Evolutionary conservation across 2,888 invertebrate species (phyloP).

Genomic region (Lysandra coridon): DNA sequence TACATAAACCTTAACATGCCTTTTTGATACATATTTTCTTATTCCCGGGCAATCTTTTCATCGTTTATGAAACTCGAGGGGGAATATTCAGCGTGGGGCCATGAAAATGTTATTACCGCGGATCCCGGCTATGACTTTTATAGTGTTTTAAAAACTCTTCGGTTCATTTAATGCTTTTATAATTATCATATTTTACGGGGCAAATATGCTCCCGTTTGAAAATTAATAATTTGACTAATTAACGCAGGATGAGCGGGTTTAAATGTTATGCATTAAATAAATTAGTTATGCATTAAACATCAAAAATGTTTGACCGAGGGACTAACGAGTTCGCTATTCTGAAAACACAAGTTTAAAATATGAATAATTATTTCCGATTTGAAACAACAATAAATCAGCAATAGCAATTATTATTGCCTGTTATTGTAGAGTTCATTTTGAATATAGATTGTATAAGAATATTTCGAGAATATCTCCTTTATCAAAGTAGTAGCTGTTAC

Average conservation of each 20-base stretch:
- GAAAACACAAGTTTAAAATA: not conserved
- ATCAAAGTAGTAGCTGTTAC: no score
- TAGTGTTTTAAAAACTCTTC: constrained; percentile 17
- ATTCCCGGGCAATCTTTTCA: not conserved
- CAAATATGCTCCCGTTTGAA: constrained; percentile 8
- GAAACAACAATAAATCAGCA: not conserved
- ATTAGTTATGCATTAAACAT: constrained; percentile 17
- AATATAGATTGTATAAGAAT: no score
- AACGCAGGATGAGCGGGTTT: not conserved
- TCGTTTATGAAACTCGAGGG: constrained; percentile 19
- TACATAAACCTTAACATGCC: constrained; percentile 2
- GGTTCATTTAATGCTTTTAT: constrained; percentile 11
- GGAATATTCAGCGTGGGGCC: constrained; percentile 1
- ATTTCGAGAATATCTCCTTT: no score
- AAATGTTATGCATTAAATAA: constrained; percentile 7
- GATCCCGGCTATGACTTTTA: constrained; percentile 12
- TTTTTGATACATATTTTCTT: not conserved
- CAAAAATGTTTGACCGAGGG: not conserved
- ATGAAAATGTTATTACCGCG: constrained; percentile 19
- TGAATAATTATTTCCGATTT: not conserved
- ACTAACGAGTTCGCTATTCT: not conserved
- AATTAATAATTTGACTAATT: constrained; percentile 11
- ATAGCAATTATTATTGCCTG: not conserved
- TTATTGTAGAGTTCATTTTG: no score
- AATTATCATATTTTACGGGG: constrained; percentile 13